Percentiles rank a stretch among this genome's conserved stretches.
Conservation (phyloP, 2,888 invertebrate genomes). For the Troides oblongomaculatus region DNA sequence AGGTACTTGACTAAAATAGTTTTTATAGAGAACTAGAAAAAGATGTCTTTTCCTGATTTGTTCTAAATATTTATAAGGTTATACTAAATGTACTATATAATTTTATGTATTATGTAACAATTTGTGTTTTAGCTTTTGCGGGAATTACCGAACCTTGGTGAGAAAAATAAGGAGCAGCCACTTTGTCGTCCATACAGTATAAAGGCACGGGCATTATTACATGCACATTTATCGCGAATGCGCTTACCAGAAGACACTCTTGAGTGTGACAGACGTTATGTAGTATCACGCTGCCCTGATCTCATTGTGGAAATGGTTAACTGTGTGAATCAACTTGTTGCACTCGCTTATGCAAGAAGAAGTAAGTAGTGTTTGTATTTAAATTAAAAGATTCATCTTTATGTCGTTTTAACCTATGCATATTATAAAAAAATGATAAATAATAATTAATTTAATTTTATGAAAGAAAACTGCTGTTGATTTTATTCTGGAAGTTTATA, state of each 20-base stretch:
- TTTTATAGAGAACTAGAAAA: no score
- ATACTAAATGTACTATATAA: neutral
- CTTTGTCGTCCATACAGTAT: slow-evolving; percentile 95
- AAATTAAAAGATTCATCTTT: slow-evolving; percentile 2
- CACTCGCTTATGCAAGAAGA: slow-evolving; percentile 93
- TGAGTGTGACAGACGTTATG: slow-evolving; percentile 90
- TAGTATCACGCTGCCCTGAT: slow-evolving; percentile 95
- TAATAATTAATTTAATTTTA: no score
- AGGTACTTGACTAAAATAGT: no score
- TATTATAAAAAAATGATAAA: no score
- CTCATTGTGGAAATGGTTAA: slow-evolving; percentile 98
- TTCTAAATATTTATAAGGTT: no score
- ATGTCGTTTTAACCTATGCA: no score
- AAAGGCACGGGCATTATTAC: slow-evolving; percentile 95
- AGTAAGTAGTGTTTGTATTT: slow-evolving; percentile 76
- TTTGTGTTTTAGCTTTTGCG: slow-evolving; percentile 87
- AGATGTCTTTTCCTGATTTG: no score
- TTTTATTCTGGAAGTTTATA: no score
- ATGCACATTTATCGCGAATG: slow-evolving; percentile 96
- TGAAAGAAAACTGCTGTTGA: no score
- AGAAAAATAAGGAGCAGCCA: slow-evolving; percentile 97
- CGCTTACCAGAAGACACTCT: slow-evolving; percentile 87
- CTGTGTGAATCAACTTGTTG: slow-evolving; percentile 95
- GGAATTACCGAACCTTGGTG: slow-evolving; percentile 93
- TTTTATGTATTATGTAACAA: neutral